These are phyloP conservation scores for Squalus acanthias DNA, from an alignment of 2,797 vertebrate species.

Conservation along the genomic window DNA sequence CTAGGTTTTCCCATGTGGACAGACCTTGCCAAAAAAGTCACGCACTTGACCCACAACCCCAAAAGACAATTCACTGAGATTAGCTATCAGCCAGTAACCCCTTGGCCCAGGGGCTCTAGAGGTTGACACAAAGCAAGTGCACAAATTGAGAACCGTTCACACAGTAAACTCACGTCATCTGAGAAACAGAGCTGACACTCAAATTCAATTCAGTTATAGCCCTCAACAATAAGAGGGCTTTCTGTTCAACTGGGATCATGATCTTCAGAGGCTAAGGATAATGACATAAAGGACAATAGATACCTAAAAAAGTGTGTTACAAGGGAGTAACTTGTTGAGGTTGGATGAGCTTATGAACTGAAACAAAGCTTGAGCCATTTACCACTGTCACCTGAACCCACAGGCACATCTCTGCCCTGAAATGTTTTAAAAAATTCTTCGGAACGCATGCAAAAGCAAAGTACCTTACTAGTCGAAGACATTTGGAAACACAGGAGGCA, in stretches of 20 bases:
- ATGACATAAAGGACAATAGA: neutral
- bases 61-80: neutral
- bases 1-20: neutral
- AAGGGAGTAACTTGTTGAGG: neutral
- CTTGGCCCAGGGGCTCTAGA: neutral
- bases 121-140: neutral
- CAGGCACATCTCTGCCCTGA: neutral
- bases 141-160: conserved; percentile 14
- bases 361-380: neutral
- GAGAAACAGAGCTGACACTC: neutral
- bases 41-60: neutral
- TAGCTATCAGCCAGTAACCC: neutral
- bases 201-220: neutral
- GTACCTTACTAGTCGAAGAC: neutral
- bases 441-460: neutral
- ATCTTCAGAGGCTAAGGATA: neutral
- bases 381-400: neutral
- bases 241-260: neutral
- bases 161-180: neutral
- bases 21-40: neutral
- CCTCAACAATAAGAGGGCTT: neutral
- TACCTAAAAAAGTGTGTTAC: neutral
- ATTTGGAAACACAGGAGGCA: neutral
- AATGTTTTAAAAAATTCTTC: neutral
- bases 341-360: neutral